These are phyloP conservation scores for Eristalis tenax DNA, from an alignment of 2,888 invertebrate species.

Conservation along the genomic window DNA sequence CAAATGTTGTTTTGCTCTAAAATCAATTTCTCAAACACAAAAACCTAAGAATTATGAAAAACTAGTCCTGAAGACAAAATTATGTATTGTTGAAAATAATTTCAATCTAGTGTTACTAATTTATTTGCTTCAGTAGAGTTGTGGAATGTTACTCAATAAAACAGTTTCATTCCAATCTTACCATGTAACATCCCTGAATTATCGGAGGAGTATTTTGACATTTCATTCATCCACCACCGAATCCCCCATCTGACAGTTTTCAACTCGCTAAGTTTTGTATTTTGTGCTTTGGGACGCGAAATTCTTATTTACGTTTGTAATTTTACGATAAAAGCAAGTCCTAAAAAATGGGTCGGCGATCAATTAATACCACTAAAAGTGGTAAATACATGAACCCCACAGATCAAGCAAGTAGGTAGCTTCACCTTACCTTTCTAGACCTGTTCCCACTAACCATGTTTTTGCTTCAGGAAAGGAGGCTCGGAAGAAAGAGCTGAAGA, in stretches of 20 bases:
- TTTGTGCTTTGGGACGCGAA: conserved; percentile 18
- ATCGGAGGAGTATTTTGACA: conserved; percentile 27
- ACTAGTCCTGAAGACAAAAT: too few species aligned
- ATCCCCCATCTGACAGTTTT: conserved; percentile 19
- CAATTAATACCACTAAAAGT: conserved; percentile 99
- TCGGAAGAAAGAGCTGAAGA: conserved; percentile 97
- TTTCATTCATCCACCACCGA: not conserved
- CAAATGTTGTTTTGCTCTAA: not conserved
- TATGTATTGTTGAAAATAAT: too few species aligned
- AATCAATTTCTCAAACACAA: not conserved
- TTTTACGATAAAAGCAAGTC: not conserved
- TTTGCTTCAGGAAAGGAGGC: conserved; percentile 93
- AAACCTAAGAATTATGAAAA: not conserved
- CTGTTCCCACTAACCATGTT: not conserved
- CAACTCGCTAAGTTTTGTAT: conserved; percentile 8
- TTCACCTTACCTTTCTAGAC: not conserved
- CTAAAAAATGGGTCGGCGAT: conserved; percentile 93
- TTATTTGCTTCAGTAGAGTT: not conserved
- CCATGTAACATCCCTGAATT: not conserved
- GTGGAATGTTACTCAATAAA: too few species aligned
- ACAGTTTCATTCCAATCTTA: not conserved
- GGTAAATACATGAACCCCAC: conserved; percentile 99
- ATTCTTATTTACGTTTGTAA: conserved; percentile 18
- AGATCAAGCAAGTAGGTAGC: conserved; percentile 96
- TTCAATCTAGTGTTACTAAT: not conserved